A percentile compares a stretch with the other conserved stretches of the same genome.
Conservation (phyloP, 2,888 invertebrate genomes). For the Calameuta filiformis region DNA sequence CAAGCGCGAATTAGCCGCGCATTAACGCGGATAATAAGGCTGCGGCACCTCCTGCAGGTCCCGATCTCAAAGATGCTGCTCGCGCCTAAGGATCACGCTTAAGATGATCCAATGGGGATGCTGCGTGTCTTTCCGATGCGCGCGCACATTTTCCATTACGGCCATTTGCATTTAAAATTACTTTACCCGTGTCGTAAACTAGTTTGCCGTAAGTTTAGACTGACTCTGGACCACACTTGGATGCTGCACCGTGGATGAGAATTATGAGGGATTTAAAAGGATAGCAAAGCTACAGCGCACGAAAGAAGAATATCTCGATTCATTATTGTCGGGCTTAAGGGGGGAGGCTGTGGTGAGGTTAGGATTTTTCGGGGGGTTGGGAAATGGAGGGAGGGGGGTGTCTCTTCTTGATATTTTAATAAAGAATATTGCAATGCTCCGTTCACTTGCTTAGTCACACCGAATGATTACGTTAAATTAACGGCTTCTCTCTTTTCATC, state of each 20-base stretch:
- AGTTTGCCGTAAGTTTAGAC: no score
- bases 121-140: neutral
- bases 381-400: neutral
- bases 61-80: neutral
- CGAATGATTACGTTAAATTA: slow-evolving; percentile 58
- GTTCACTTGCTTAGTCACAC: slow-evolving; percentile 58
- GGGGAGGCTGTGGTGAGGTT: no score
- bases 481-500: slow-evolving; percentile 29
- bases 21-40: slow-evolving; percentile 8
- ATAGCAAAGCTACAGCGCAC: no score
- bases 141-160: neutral
- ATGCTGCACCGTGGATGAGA: neutral
- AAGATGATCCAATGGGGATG: no score
- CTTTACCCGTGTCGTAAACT: no score
- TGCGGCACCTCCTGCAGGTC: neutral
- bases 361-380: no score
- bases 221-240: no score
- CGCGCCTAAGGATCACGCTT: neutral
- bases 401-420: slow-evolving; percentile 53
- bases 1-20: slow-evolving; percentile 10
- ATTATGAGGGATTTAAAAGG: neutral
- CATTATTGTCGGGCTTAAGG: no score
- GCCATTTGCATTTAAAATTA: no score
- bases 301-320: no score
- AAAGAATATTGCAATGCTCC: slow-evolving; percentile 54